Evolutionary conservation across 2,888 invertebrate genomes (phyloP).

Genomic region (Tenthredo distinguenda): DNA sequence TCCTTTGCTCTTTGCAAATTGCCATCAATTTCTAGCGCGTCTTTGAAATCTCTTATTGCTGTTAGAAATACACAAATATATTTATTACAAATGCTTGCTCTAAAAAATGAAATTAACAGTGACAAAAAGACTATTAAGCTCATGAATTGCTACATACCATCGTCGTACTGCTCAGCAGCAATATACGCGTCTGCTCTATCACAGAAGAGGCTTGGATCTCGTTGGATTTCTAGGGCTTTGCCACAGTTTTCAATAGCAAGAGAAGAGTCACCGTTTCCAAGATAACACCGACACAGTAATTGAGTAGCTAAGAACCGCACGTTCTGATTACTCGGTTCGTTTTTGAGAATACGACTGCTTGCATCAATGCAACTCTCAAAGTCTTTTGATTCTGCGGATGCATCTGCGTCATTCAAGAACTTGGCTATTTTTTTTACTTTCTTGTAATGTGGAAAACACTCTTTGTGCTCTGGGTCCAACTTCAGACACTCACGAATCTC

Average conservation of each 20-base stretch:
- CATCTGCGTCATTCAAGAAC: slow-evolving; percentile 84
- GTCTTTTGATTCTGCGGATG: slow-evolving; percentile 82
- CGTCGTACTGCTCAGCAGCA: slow-evolving; percentile 93
- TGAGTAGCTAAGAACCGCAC: slow-evolving; percentile 88
- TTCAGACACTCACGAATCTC: slow-evolving; percentile 98
- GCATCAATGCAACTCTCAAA: slow-evolving; percentile 85
- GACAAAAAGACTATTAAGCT: background rate
- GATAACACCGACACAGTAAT: slow-evolving; percentile 90
- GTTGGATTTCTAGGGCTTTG: slow-evolving; percentile 87
- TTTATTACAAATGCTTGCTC: slow-evolving; percentile 5
- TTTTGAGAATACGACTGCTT: slow-evolving; percentile 84
- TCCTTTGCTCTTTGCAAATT: slow-evolving; percentile 91
- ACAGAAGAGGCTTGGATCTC: slow-evolving; percentile 89
- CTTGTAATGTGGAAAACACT: slow-evolving; percentile 97
- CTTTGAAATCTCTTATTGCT: slow-evolving; percentile 93
- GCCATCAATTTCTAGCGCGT: slow-evolving; percentile 91
- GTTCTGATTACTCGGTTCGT: slow-evolving; percentile 86
- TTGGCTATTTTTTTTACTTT: slow-evolving; percentile 96
- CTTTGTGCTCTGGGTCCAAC: slow-evolving; percentile 97
- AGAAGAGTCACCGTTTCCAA: slow-evolving; percentile 85
- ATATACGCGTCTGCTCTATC: slow-evolving; percentile 96
- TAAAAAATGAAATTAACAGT: background rate
- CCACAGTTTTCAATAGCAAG: slow-evolving; percentile 90
- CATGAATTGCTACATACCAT: slow-evolving; percentile 80
- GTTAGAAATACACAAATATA: slow-evolving; percentile 55